Evolutionary conservation across 2,797 vertebrate genomes (phyloP).

Genomic region (Poecilia picta): DNA sequence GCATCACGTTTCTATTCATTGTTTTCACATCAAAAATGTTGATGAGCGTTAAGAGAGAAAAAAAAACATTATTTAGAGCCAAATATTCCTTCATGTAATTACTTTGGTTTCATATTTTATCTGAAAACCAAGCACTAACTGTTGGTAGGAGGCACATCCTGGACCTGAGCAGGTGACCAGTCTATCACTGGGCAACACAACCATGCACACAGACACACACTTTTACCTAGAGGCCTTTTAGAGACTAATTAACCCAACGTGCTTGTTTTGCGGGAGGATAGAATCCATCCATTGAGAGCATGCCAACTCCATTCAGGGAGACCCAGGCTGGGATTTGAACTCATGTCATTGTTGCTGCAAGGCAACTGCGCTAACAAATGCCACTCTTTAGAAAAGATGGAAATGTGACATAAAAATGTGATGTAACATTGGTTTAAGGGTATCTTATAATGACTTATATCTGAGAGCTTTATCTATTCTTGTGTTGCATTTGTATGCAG

Average conservation of each 20-base stretch:
- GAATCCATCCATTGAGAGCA: background rate
- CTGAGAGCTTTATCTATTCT: background rate
- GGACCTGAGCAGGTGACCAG: background rate
- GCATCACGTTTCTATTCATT: background rate
- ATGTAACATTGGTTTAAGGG: background rate
- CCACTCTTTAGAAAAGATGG: background rate
- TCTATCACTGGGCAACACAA: background rate
- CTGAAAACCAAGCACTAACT: background rate
- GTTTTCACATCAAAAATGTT: background rate
- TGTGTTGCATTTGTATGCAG: background rate
- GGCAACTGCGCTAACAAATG: background rate
- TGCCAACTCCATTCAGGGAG: background rate
- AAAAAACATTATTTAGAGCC: background rate
- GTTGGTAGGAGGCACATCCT: background rate
- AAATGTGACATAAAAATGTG: background rate
- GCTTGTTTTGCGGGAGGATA: background rate
- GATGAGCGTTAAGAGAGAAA: background rate
- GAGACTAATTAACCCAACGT: conserved; percentile 3
- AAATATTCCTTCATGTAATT: background rate
- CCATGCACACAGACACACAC: background rate
- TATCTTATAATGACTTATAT: background rate
- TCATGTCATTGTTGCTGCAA: background rate
- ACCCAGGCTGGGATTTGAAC: background rate
- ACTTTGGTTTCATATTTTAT: background rate
- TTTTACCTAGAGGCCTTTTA: background rate